phyloP scores from a whole-genome alignment of 2,113 vertebrate genomes.

The Myotis lucifugus region DNA sequence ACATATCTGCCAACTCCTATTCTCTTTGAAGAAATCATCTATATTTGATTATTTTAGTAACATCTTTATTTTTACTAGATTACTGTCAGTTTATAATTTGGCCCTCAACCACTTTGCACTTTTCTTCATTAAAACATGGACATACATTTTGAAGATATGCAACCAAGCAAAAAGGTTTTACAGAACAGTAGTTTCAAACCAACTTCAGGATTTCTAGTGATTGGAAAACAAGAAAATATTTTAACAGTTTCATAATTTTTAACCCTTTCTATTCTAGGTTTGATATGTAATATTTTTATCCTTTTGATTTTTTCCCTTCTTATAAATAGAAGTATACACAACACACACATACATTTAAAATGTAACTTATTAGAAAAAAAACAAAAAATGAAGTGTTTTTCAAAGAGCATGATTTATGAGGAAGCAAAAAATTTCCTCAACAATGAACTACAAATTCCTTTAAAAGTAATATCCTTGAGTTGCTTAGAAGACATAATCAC shows the following conservation, averaged over 20 bases:
- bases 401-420: not conserved
- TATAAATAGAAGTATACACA: not conserved
- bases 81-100: not conserved
- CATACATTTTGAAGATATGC: not conserved
- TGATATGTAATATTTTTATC: not conserved
- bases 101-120: not conserved
- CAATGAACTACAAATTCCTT: not conserved
- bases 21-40: not conserved
- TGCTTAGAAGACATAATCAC: not conserved
- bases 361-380: not conserved
- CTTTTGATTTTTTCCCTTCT: not conserved
- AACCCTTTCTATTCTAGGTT: not conserved
- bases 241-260: not conserved
- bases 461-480: not conserved
- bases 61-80: not conserved
- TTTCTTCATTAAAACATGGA: constrained; percentile 26
- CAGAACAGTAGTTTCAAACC: not conserved
- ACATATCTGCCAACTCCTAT: not conserved
- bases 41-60: not conserved
- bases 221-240: not conserved
- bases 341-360: not conserved
- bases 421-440: constrained; percentile 17
- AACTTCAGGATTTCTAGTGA: not conserved
- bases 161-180: constrained; percentile 14
- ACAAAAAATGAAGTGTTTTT: not conserved